These are phyloP conservation scores for Drosophila erecta DNA, from an alignment of 1,140 invertebrate genomes.

Conservation along the genomic window DNA sequence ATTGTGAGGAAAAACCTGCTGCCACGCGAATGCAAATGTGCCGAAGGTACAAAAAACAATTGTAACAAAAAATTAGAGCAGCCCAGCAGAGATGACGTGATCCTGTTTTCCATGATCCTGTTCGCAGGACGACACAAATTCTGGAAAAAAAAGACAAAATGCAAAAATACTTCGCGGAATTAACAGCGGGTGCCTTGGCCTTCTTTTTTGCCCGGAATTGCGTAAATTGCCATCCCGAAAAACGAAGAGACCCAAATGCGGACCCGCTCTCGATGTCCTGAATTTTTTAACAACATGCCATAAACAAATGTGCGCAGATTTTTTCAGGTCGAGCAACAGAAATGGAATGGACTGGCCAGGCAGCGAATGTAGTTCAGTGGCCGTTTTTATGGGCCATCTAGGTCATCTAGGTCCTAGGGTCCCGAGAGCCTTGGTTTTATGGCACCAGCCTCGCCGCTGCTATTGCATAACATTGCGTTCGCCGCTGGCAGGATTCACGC, in stretches of 20 bases:
- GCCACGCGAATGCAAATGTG: constrained; percentile 46
- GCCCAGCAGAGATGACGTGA: constrained; percentile 9
- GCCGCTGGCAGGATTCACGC: constrained; percentile 52
- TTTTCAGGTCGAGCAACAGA: constrained; percentile 27
- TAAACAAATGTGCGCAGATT: constrained; percentile 61
- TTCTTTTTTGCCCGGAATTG: constrained; percentile 64
- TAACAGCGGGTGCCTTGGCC: constrained; percentile 52
- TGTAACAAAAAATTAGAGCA: constrained; percentile 68
- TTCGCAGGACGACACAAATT: constrained; percentile 7
- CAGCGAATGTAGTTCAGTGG: constrained; percentile 47
- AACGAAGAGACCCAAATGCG: background rate
- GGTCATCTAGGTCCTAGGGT: constrained; percentile 60
- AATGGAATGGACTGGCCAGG: background rate
- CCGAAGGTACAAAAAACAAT: constrained; percentile 49
- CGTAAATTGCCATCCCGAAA: constrained; percentile 37
- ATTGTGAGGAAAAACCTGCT: constrained; percentile 5
- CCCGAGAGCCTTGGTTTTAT: constrained; percentile 41
- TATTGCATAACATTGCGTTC: constrained; percentile 79
- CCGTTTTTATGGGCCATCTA: constrained; percentile 64
- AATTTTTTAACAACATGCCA: constrained; percentile 73
- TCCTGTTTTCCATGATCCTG: constrained; percentile 20
- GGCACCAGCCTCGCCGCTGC: constrained; percentile 24
- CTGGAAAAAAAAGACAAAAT: constrained; percentile 39
- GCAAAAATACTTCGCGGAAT: constrained; percentile 50
- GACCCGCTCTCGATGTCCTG: constrained; percentile 65